These are phyloP conservation scores for Drosophila mauritiana DNA, from an alignment of 1,140 invertebrate species.

Conservation along the genomic window DNA sequence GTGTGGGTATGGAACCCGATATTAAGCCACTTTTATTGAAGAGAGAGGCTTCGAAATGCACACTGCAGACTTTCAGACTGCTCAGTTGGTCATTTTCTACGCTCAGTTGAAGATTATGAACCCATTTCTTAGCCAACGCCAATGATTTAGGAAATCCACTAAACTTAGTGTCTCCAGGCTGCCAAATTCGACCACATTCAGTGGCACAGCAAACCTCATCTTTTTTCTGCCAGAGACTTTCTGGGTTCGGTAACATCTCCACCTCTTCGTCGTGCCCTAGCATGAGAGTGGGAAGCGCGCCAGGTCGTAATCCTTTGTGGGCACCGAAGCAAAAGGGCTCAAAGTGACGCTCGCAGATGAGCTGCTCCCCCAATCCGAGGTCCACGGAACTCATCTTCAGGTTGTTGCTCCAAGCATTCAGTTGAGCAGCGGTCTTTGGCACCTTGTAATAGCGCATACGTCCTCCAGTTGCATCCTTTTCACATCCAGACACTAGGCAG, in stretches of 20 bases:
- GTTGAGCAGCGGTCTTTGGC: slow-evolving; percentile 37
- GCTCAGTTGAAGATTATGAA: slow-evolving; percentile 55
- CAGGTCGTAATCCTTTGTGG: slow-evolving; percentile 38
- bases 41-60: slow-evolving; percentile 54
- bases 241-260: slow-evolving; percentile 47
- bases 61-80: slow-evolving; percentile 44
- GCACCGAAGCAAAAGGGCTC: slow-evolving; percentile 57
- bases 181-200: slow-evolving; percentile 33
- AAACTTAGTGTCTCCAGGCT: slow-evolving; percentile 23
- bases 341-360: slow-evolving; percentile 70
- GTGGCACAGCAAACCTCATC: slow-evolving; percentile 56
- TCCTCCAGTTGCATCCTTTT: slow-evolving; percentile 5
- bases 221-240: slow-evolving; percentile 10
- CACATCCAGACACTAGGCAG: slow-evolving; percentile 55
- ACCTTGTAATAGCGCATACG: slow-evolving; percentile 52
- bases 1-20: slow-evolving; percentile 54
- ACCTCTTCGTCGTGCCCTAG: slow-evolving; percentile 47
- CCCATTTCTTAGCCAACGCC: slow-evolving; percentile 53
- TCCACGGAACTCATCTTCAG: slow-evolving; percentile 32
- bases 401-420: slow-evolving; percentile 63
- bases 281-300: slow-evolving; percentile 59
- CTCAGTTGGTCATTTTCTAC: slow-evolving; percentile 14
- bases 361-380: slow-evolving; percentile 21
- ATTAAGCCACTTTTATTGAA: slow-evolving; percentile 26
- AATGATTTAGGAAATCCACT: slow-evolving; percentile 46